phyloP scores from a whole-genome alignment of 2,888 invertebrate genomes.

The Myopa testacea region DNA sequence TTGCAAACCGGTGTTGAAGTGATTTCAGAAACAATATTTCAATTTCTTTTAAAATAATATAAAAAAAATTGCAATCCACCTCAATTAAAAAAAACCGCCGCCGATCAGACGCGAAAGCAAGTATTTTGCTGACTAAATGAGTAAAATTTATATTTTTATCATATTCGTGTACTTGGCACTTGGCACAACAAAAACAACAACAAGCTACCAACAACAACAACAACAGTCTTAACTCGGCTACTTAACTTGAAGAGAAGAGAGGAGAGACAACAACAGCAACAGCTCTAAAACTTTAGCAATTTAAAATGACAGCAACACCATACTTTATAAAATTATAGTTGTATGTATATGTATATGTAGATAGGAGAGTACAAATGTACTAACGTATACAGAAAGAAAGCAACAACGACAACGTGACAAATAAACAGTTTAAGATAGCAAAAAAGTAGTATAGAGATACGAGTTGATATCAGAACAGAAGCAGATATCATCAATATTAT shows the following conservation, averaged over 20 bases:
- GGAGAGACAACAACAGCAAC: not conserved
- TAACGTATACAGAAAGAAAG: not conserved
- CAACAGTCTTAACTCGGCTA: constrained; percentile 1
- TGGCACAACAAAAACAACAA: not conserved
- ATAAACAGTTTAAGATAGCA: constrained; percentile 45
- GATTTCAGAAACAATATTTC: no score
- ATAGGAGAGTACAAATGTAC: constrained; percentile 39
- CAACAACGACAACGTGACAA: not conserved
- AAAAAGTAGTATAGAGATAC: constrained; percentile 35
- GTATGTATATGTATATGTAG: not conserved
- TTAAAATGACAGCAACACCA: constrained; percentile 34
- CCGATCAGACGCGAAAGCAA: constrained; percentile 60
- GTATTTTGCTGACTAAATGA: constrained; percentile 61
- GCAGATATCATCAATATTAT: constrained; percentile 40
- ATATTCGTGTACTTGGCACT: constrained; percentile 32
- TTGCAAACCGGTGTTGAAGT: no score
- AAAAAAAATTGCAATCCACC: no score
- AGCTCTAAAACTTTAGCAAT: not conserved
- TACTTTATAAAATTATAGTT: constrained; percentile 43
- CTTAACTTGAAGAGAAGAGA: constrained; percentile 5
- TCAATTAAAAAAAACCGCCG: constrained; percentile 15
- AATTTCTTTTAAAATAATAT: no score
- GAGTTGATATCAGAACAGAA: constrained; percentile 38
- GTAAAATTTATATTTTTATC: constrained; percentile 43
- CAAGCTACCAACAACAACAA: not conserved